These are phyloP conservation scores for Rhamnusium bicolor DNA, from an alignment of 2,888 invertebrate genomes.

Conservation along the genomic window DNA sequence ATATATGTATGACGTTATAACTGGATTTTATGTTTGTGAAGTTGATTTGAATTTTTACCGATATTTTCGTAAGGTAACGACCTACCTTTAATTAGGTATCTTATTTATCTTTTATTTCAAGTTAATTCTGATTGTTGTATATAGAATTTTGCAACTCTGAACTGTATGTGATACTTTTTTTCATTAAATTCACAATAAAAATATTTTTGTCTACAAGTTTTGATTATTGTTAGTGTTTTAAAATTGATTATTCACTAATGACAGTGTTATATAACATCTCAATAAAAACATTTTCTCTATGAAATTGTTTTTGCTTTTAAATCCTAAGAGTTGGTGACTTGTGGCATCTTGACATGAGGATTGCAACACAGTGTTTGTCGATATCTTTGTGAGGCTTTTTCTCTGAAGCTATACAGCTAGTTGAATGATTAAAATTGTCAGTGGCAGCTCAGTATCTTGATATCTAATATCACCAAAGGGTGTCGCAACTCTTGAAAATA, in stretches of 20 bases:
- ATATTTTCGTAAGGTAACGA: conserved; percentile 40
- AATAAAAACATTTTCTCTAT: conserved; percentile 50
- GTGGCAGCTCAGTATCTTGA: too few relatives aligned
- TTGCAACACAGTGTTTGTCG: too few relatives aligned
- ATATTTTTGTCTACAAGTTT: conserved; percentile 57
- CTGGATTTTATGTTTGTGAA: conserved; percentile 45
- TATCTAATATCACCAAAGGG: too few relatives aligned
- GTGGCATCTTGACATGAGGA: too few relatives aligned
- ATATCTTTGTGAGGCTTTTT: too few relatives aligned
- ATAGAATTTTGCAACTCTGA: conserved; percentile 53
- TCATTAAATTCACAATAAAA: conserved; percentile 56
- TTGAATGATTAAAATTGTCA: too few relatives aligned
- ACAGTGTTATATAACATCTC: conserved; percentile 50
- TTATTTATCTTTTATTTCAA: conserved; percentile 35
- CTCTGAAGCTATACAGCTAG: too few relatives aligned
- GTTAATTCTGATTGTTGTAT: conserved; percentile 49
- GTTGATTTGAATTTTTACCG: conserved; percentile 43
- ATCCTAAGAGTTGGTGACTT: too few relatives aligned
- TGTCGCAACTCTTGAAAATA: too few relatives aligned
- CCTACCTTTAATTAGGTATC: conserved; percentile 32
- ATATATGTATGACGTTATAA: conserved; percentile 47
- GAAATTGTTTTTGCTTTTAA: conserved; percentile 8
- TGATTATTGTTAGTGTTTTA: conserved; percentile 58
- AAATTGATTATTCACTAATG: conserved; percentile 56
- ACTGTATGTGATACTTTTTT: conserved; percentile 66